Base-by-base conservation (phyloP, 2,888 invertebrate species). In the Drosophila rellima region DNA sequence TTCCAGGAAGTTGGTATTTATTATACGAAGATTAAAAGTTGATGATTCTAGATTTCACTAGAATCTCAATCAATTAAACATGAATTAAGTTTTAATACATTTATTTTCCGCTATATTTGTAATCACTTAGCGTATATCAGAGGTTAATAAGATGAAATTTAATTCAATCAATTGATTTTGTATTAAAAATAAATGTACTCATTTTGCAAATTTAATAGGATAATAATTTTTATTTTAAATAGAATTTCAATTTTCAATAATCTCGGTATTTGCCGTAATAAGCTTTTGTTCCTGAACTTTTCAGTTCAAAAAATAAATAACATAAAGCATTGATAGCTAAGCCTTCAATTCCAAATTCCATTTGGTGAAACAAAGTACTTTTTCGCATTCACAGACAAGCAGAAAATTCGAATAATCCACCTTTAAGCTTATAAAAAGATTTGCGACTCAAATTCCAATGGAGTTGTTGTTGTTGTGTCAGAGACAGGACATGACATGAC, bases 401-500 rank as follows among this genome's bases (percentile, higher is more conserved):
- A 44, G 17, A 40, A 65, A 74, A 47, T 40, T 42, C 17, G 7
- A 13, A 17, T 64, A 75, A 56, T 33, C 44, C 39, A 11, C n/a
- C 42, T 37, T 48, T 40, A 67, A 75, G 70, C 71, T 51, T 15
- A 50, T 54, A 31, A 47, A 52, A 54, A 33, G 45, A 65, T 70
- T 61, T 61, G 13, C 15, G 17, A 51, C 50, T 42, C 55, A 61
- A 29, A 50, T 78, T 23, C 11, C 37, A 35, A 70, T 61, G 42
- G 20, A 55, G n/a, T 7, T 37, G 31, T 7, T 37, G 31, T 37
- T 33, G 48, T 48, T 40, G 50, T 39, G 8, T 10, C 18, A 40
- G 17, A 40, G 29, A 44, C 35, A 67, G 73, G 57, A 83, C 78
- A 70, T 72, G 88, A 65, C 72, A 70, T 68, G 57, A 57, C 64